Conservation (phyloP, 1,140 invertebrate genomes). For the Bombus superbus region DNA sequence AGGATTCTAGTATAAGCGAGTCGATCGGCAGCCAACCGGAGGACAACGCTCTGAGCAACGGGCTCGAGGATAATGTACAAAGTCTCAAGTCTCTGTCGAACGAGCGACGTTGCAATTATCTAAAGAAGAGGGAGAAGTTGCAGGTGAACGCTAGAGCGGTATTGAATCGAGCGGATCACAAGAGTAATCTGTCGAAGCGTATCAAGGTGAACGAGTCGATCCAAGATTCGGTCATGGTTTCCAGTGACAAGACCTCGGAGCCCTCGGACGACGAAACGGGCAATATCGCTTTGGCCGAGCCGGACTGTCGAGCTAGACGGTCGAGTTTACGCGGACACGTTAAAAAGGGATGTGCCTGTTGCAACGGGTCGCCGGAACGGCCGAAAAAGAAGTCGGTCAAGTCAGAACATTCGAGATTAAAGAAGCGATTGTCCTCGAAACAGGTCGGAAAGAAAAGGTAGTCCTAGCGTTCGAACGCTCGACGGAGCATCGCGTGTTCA, state of each 20-base stretch:
- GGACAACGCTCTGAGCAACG: constrained; percentile 74
- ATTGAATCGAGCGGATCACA: constrained; percentile 74
- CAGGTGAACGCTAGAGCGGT: constrained; percentile 76
- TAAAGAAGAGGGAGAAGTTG: constrained; percentile 76
- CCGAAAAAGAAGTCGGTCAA: constrained; percentile 78
- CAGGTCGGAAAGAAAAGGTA: constrained; percentile 80
- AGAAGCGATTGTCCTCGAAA: constrained; percentile 76
- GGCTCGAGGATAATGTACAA: constrained; percentile 70
- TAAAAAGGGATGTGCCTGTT: constrained; percentile 83
- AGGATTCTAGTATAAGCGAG: constrained; percentile 77
- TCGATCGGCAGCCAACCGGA: constrained; percentile 75
- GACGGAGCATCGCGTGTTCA: constrained; percentile 46
- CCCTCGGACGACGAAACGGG: constrained; percentile 76
- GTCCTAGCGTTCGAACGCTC: constrained; percentile 78
- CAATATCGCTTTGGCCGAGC: constrained; percentile 67
- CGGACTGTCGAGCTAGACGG: constrained; percentile 78
- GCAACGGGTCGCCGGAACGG: constrained; percentile 81
- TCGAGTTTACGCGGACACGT: constrained; percentile 83
- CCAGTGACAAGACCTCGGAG: constrained; percentile 77
- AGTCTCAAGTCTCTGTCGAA: constrained; percentile 57
- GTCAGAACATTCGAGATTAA: constrained; percentile 74
- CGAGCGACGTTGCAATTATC: constrained; percentile 68
- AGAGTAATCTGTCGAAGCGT: constrained; percentile 61
- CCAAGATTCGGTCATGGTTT: constrained; percentile 61
- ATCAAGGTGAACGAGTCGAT: constrained; percentile 64